Evolutionary conservation across 2,797 vertebrate genomes (phyloP), one percentile per base, ranked within the genome.

Genomic region (Ciconia nigra): DNA sequence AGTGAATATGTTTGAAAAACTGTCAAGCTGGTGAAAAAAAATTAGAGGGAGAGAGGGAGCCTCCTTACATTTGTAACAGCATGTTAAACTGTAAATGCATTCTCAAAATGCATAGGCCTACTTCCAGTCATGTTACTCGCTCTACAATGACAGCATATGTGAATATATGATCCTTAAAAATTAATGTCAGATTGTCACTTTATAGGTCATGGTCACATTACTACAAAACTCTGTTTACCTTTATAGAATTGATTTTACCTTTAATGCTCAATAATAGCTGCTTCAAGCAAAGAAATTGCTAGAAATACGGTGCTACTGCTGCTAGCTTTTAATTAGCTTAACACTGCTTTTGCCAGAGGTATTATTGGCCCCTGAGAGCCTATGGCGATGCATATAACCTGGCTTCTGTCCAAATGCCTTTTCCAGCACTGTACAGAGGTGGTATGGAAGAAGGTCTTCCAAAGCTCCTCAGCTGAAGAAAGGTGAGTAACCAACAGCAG

Each of bases 1-100:
- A 98, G 98, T 99, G 99, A 99, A 99, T 99, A 99, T 99, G 99
- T 99, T 99, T 99, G 98, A 98, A 98, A 98, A 98, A 99, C 98
- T 98, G 98, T 99, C 99, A 99, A 98, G 98, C 98, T 99, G 98
- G 99, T 99, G 98, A 98, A 98, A 98, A 98, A 98, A 98, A 98
- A 98, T 98, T 98, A 90, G 97, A 96, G 96, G 92, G 93, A 93
- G 95, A 97, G 97, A 97, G 67, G 91, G 93, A 94, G 96, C 90
- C 94, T 98, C 96, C 96, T 97, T 98, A 96, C 97, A 98, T 98
- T 98, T 97, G 98, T 98, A 98, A 98, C 96, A 97, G 97, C 98
- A 97, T 97, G 97, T 98, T 98, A 97, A 98, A 97, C 98, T 97
- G 96, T 87, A 97, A 97, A 94, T 91, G 85, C 74, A 41, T 74